Evolutionary conservation across 2,113 vertebrate species (phyloP).

Genomic region (Pseudonaja textilis): DNA sequence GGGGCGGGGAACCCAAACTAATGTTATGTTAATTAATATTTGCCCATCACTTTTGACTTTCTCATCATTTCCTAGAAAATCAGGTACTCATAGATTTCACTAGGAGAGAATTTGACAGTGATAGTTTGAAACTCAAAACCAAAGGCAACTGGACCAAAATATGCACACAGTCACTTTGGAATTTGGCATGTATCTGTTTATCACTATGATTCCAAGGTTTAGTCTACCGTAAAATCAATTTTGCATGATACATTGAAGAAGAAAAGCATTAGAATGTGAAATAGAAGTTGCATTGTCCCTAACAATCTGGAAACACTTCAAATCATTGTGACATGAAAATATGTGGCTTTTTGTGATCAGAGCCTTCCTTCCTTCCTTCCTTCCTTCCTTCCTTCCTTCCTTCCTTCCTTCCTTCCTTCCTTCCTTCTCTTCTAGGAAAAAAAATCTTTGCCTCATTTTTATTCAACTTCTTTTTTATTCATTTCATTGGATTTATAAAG

Average conservation of each 20-base stretch:
- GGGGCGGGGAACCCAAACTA: neutral
- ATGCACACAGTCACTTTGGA: conserved; percentile 11
- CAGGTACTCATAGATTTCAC: neutral
- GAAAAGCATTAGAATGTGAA: neutral
- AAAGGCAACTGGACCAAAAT: neutral
- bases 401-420: too few species aligned
- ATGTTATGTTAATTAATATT: too few species aligned
- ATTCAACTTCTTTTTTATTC: neutral
- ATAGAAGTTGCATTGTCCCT: neutral
- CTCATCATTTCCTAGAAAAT: neutral
- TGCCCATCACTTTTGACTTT: neutral
- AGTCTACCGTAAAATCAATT: conserved; percentile 40
- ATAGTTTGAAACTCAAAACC: neutral
- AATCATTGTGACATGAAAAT: neutral
- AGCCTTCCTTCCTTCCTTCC: too few species aligned
- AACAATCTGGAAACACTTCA: conserved; percentile 18
- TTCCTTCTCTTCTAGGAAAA: neutral
- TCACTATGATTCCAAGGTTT: conserved; percentile 15
- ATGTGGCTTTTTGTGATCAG: neutral
- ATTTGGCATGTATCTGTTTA: conserved; percentile 3
- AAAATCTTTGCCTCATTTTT: neutral
- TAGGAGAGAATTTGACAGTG: neutral
- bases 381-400: too few species aligned
- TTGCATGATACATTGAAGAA: conserved; percentile 17
- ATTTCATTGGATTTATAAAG: neutral